Evolutionary conservation across 1,140 invertebrate genomes (phyloP).

Genomic region (Heliconius hewitsoni): DNA sequence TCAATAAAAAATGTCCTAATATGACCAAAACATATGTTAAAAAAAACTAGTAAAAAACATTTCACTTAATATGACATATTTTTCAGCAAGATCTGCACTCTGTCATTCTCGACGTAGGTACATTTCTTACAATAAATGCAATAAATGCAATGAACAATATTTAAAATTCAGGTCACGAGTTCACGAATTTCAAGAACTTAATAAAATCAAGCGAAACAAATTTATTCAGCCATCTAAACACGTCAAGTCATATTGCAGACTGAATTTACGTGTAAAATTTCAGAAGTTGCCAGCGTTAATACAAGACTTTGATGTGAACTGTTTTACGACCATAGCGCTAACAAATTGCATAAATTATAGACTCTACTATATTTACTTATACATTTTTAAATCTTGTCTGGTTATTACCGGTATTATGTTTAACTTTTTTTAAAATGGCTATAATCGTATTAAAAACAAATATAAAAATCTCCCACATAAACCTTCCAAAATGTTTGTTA

Average conservation of each 20-base stretch:
- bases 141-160: neutral
- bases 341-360: conserved; percentile 20
- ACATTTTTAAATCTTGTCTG: neutral
- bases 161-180: conserved; percentile 24
- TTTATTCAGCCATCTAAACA: conserved; percentile 34
- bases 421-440: neutral
- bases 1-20: neutral
- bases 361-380: neutral
- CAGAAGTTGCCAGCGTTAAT: conserved; percentile 27
- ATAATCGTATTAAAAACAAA: neutral
- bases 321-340: conserved; percentile 21
- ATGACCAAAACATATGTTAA: neutral
- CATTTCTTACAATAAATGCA: neutral
- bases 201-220: conserved; percentile 40
- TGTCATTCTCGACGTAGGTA: neutral
- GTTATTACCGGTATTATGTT: neutral
- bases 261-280: conserved; percentile 44
- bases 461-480: neutral
- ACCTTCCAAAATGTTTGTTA: conserved; percentile 9
- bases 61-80: neutral
- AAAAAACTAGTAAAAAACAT: neutral
- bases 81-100: neutral
- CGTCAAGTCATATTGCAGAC: conserved; percentile 34
- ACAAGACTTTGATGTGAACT: conserved; percentile 20
- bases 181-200: conserved; percentile 36